Percentiles rank a stretch among this genome's conserved stretches.
Evolutionary conservation across 1,140 invertebrate species (phyloP).

Genomic region (Nasonia giraulti): DNA sequence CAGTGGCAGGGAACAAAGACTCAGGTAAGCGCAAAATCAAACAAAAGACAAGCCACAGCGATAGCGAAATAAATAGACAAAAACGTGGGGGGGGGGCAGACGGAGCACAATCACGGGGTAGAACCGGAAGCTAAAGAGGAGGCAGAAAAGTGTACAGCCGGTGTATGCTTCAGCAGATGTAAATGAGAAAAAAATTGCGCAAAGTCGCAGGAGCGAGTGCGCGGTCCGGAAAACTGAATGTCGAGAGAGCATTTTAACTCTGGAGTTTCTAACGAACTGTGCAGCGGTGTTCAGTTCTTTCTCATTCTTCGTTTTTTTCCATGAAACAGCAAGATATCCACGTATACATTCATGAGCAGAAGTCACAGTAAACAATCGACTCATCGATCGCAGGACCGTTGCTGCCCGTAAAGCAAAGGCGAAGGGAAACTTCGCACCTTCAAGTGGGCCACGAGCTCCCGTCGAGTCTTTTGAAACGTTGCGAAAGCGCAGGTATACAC

Average conservation of each 20-base stretch:
- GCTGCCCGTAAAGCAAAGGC: background rate
- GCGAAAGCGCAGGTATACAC: background rate
- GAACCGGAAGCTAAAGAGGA: background rate
- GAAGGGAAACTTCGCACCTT: background rate
- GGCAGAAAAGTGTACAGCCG: background rate
- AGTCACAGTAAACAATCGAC: too few species aligned
- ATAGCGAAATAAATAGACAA: background rate
- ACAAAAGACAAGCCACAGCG: background rate
- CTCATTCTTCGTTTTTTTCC: too few species aligned
- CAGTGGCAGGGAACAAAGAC: background rate
- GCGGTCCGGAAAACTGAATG: background rate
- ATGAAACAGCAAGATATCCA: too few species aligned
- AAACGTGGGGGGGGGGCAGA: background rate
- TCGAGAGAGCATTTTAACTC: background rate
- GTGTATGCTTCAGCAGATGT: background rate
- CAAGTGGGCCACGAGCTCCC: conserved; percentile 1
- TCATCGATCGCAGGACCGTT: too few species aligned
- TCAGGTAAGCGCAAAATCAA: background rate
- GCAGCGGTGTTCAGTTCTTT: too few species aligned
- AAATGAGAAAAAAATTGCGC: background rate
- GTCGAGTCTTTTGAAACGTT: conserved; percentile 6
- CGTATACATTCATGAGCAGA: too few species aligned
- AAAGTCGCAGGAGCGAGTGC: background rate
- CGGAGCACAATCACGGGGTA: background rate
- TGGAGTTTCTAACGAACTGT: too few species aligned